Evolutionary conservation across 2,797 vertebrate genomes (phyloP).

Genomic region (Morus bassanus): DNA sequence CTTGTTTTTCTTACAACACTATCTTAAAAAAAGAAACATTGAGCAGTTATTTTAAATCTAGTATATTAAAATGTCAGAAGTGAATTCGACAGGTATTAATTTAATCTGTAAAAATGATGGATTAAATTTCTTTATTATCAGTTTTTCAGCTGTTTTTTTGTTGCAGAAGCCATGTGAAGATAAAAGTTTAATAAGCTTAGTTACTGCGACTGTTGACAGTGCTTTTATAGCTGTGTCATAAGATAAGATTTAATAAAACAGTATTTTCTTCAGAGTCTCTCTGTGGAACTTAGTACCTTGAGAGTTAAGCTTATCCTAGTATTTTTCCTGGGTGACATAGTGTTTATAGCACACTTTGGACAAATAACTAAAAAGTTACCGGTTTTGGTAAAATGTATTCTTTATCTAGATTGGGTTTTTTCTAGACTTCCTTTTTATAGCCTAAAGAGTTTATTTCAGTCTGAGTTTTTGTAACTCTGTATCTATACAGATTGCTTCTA

Average conservation of each 20-base stretch:
- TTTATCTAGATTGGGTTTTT: background rate
- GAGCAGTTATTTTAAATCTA: slow-evolving; percentile 60
- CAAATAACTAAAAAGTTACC: background rate
- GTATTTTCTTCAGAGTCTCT: slow-evolving; percentile 72
- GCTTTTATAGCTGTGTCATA: slow-evolving; percentile 71
- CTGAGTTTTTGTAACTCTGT: background rate
- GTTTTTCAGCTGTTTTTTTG: slow-evolving; percentile 71
- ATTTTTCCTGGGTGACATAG: background rate
- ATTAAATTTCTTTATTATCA: slow-evolving; percentile 82
- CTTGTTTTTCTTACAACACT: slow-evolving; percentile 36
- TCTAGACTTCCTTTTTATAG: background rate
- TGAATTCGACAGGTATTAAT: slow-evolving; percentile 84
- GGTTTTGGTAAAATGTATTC: background rate
- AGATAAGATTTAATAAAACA: slow-evolving; percentile 81
- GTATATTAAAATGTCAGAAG: slow-evolving; percentile 82
- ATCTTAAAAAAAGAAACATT: slow-evolving; percentile 48
- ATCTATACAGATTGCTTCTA: background rate
- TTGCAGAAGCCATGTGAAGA: slow-evolving; percentile 68
- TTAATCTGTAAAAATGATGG: slow-evolving; percentile 83
- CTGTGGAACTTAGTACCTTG: slow-evolving; percentile 35
- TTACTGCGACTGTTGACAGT: slow-evolving; percentile 70
- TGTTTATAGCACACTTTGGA: background rate
- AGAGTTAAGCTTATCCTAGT: background rate
- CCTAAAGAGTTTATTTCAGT: background rate
- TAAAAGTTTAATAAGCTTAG: slow-evolving; percentile 83